Conservation (phyloP, 2,113 vertebrate species). For the Anhinga anhinga region DNA sequence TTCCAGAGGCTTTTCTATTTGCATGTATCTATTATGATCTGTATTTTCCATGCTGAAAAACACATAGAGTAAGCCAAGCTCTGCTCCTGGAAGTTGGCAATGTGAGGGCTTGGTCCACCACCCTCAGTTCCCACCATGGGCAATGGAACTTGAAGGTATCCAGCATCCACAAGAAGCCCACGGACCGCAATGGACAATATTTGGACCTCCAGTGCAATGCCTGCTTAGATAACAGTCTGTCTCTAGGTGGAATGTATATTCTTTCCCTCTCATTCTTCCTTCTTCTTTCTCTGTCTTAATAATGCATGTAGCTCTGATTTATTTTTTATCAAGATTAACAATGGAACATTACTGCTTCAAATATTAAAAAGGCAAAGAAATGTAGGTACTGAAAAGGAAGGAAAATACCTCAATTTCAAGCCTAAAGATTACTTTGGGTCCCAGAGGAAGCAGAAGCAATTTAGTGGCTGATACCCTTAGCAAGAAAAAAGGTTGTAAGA, state of each 20-base stretch:
- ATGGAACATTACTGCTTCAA: constrained; percentile 46
- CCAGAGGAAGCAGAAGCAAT: constrained; percentile 83
- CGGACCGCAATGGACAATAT: not conserved
- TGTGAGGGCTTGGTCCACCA: not conserved
- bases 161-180: not conserved
- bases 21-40: not conserved
- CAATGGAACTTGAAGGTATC: not conserved
- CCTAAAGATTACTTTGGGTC: constrained; percentile 82
- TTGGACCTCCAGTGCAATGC: not conserved
- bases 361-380: constrained; percentile 68
- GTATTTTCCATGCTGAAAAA: not conserved
- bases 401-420: constrained; percentile 81
- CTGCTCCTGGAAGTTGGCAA: not conserved
- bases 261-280: not conserved
- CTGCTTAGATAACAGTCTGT: not conserved
- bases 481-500: constrained; percentile 81
- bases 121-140: accelerated
- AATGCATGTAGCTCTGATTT: constrained; percentile 14
- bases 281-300: constrained; percentile 6
- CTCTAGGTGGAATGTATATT: not conserved
- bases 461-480: constrained; percentile 80
- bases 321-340: constrained; percentile 66
- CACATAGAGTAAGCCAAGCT: not conserved
- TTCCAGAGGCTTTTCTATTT: not conserved
- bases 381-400: constrained; percentile 75